These are phyloP conservation scores for Doryteuthis pealeii DNA, from an alignment of 1,140 invertebrate genomes.

Conservation along the genomic window DNA sequence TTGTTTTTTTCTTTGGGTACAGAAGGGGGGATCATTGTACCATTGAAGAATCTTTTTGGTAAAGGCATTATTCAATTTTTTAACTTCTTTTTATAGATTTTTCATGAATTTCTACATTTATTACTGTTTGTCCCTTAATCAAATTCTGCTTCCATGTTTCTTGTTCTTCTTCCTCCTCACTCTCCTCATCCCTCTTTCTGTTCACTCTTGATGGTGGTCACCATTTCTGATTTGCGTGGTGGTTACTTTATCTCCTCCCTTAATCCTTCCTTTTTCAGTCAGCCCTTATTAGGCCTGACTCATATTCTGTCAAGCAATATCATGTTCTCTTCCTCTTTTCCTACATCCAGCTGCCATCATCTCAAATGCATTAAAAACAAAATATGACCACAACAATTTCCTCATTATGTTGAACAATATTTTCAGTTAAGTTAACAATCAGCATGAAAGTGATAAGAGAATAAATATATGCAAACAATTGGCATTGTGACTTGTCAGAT, in stretches of 20 bases:
- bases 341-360: neutral
- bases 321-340: neutral
- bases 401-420: conserved; percentile 9
- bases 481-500: no score
- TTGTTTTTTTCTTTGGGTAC: no score
- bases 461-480: conserved; percentile 10
- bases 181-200: neutral
- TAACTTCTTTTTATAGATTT: neutral
- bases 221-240: no score
- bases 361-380: conserved; percentile 3
- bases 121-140: neutral
- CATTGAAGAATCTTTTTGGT: no score
- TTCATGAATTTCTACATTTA: neutral
- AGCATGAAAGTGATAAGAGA: conserved; percentile 7
- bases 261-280: no score
- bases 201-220: no score
- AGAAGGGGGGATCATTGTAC: neutral
- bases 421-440: conserved; percentile 8
- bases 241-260: no score
- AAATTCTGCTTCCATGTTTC: neutral
- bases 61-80: no score
- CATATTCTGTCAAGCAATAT: neutral
- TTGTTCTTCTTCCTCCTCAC: neutral
- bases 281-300: no score
- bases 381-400: conserved; percentile 2